phyloP scores from a whole-genome alignment of 2,797 vertebrate genomes.

The Ceyx erithaca region DNA sequence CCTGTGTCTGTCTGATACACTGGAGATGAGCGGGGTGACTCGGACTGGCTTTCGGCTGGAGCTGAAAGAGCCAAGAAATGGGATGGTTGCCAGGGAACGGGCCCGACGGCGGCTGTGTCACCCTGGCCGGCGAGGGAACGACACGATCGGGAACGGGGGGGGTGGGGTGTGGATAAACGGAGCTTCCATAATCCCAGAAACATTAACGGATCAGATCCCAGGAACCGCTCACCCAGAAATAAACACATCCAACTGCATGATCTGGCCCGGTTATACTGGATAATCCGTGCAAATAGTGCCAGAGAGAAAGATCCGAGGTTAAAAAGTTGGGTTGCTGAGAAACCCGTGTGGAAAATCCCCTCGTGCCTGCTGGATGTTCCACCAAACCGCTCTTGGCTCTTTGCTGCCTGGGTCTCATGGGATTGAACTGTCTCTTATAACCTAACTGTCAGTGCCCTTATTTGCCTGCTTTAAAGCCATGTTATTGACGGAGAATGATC shows the following conservation, averaged over 20 bases:
- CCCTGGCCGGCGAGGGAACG: slow-evolving; percentile 60
- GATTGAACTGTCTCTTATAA: not conserved
- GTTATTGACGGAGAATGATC: not conserved
- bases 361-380: not conserved
- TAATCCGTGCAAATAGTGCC: not conserved
- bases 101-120: slow-evolving; percentile 77
- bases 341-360: not conserved
- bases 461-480: not conserved
- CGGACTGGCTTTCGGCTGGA: slow-evolving; percentile 82
- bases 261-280: not conserved
- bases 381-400: not conserved
- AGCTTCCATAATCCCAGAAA: not conserved
- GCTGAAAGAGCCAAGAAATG: slow-evolving; percentile 77
- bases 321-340: not conserved
- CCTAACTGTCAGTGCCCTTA: not conserved
- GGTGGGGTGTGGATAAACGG: not conserved
- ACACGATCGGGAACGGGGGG: slow-evolving; percentile 27
- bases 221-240: not conserved
- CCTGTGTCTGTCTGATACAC: slow-evolving; percentile 85
- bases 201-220: not conserved
- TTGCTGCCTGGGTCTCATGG: not conserved
- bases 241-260: not conserved
- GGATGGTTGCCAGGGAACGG: slow-evolving; percentile 88
- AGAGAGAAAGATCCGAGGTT: not conserved
- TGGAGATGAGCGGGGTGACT: slow-evolving; percentile 87